phyloP scores from a whole-genome alignment of 2,113 vertebrate species.

The Triplophysa siluroides region DNA sequence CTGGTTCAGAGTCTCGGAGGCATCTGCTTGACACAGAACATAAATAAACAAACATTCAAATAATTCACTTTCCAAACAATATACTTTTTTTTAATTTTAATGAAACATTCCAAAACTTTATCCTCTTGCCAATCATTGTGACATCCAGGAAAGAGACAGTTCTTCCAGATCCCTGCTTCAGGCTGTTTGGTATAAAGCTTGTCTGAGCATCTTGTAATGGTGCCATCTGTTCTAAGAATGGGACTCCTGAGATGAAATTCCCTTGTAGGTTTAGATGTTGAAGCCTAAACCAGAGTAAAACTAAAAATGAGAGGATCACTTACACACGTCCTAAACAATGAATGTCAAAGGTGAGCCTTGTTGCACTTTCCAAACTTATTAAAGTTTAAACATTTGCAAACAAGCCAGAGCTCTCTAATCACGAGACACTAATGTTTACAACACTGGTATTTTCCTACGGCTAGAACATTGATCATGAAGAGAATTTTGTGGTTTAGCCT shows the following conservation, averaged over 20 bases:
- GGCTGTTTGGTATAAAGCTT: not conserved
- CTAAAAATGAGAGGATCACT: not conserved
- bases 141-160: not conserved
- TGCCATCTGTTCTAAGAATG: conserved; percentile 69
- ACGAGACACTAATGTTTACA: not conserved
- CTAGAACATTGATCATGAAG: not conserved
- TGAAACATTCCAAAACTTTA: conserved; percentile 31
- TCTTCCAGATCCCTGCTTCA: not conserved
- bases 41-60: not conserved
- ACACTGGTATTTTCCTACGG: not conserved
- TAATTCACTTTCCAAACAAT: not conserved
- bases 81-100: not conserved
- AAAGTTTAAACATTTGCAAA: not conserved
- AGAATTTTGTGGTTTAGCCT: not conserved
- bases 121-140: not conserved
- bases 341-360: not conserved
- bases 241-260: conserved; percentile 79
- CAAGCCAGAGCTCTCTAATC: not conserved
- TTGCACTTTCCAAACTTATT: conserved; percentile 1
- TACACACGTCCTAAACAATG: not conserved
- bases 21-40: conserved; percentile 1
- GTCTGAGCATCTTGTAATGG: conserved; percentile 21
- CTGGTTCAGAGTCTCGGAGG: not conserved
- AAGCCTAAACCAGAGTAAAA: conserved; percentile 68
- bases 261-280: conserved; percentile 80